Base-by-base conservation (phyloP, 2,797 vertebrate species). In the Falco novaeseelandiae region DNA sequence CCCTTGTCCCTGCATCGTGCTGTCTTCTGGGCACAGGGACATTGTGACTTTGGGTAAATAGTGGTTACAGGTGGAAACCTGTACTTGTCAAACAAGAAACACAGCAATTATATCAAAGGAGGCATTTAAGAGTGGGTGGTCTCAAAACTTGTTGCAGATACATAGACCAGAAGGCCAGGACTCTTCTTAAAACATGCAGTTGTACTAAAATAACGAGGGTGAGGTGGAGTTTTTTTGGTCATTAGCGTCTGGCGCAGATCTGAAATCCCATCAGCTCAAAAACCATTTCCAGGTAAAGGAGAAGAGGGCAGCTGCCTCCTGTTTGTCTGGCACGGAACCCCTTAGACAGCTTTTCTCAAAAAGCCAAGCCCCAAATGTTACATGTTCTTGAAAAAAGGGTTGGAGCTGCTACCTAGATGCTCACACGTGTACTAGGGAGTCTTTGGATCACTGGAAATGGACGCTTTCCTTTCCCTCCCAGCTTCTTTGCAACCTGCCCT, bases 371-470 rank as follows among this genome's bases (percentile, higher is more conserved):
- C 36, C 3, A 9, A 23, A 16, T 0, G 10, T 36, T 23, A 5
- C 7, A 4, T 3, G 25, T 30, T 42, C 25, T 13, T 12, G 38
- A 20, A 5, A 5, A 20, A 20, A 19, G 32, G 30, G 51, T 3
- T 20, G 51, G 25, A 42, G 51, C 57, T 26, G n/a, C 58, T 25
- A 2, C 23, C 57, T 9, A 22, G 48, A 30, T 1, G 13, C n/a
- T n/a, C 27, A 8, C 22, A 3, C 6, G 1, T 1, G 10, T 8
- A 12, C 44, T 19, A 10, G 18, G 25, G 15, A 10, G 6, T 2
- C 44, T 44, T 3, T 10, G 36, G 32, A 16, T 42, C 22, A 1
- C 36, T 16, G 32, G 42, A 9, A 36, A 27, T 0, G 9, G 22
- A 1, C 21, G 48, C 46, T 46, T 30, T 38, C 25, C 27, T 42